Percentiles rank a stretch among this genome's conserved stretches.
These are phyloP conservation scores for Neoseiulus cucumeris DNA, from an alignment of 1,140 invertebrate species.

Conservation along the genomic window DNA sequence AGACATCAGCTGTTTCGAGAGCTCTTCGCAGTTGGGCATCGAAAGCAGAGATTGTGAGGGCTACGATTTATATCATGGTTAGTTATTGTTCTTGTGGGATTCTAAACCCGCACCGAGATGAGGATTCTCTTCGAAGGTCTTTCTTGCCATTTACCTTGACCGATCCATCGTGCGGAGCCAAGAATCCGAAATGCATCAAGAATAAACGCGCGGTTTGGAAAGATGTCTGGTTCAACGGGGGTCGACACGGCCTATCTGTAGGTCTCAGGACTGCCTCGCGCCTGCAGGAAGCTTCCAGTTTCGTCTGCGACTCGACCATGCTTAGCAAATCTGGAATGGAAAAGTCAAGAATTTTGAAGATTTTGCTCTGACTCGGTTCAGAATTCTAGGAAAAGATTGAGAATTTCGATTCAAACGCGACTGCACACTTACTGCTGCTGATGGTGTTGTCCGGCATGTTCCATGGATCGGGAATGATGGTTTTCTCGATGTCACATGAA, in stretches of 20 bases:
- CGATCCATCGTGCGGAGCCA: constrained; percentile 36
- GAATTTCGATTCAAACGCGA: background rate
- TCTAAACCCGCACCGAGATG: too few relatives aligned
- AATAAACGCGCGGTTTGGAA: constrained; percentile 84
- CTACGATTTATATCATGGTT: constrained; percentile 16
- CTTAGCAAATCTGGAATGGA: constrained; percentile 3
- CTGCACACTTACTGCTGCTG: constrained; percentile 6
- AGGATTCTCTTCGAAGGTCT: background rate
- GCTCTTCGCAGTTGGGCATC: constrained; percentile 49
- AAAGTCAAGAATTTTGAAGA: background rate
- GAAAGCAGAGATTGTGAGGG: constrained; percentile 43
- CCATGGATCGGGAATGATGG: constrained; percentile 5
- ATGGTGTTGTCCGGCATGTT: constrained; percentile 8
- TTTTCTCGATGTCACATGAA: constrained; percentile 3
- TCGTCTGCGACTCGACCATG: constrained; percentile 1
- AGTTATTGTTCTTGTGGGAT: too few relatives aligned
- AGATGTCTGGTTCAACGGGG: constrained; percentile 24
- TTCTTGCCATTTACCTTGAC: background rate
- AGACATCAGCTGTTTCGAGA: constrained; percentile 46
- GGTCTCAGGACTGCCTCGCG: background rate
- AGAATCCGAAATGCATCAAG: constrained; percentile 77
- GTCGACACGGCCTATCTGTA: constrained; percentile 22
- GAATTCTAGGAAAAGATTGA: background rate
- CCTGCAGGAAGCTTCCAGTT: background rate
- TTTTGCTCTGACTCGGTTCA: background rate